Percentiles rank a stretch among this genome's conserved stretches.
These are phyloP conservation scores for Eupeodes corollae DNA, from an alignment of 1,140 invertebrate species.

Conservation along the genomic window DNA sequence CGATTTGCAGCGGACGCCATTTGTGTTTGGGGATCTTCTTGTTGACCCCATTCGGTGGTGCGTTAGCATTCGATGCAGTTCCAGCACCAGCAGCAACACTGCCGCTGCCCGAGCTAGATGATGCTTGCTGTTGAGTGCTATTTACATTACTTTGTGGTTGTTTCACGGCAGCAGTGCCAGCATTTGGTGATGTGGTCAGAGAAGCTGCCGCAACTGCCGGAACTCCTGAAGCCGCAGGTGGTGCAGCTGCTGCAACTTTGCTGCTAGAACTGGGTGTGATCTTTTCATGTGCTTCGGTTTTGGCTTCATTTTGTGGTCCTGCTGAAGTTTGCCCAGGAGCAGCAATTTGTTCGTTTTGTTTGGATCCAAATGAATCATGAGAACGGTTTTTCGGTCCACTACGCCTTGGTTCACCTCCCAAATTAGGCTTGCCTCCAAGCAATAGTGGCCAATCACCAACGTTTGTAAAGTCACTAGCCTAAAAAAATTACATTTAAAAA, in stretches of 20 bases:
- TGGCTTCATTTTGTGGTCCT: not conserved
- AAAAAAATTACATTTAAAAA: slow-evolving; percentile 20
- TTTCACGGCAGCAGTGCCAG: not conserved
- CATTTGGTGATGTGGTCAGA: not conserved
- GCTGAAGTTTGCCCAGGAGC: not conserved
- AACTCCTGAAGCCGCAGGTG: not conserved
- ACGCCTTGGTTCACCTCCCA: slow-evolving; percentile 28
- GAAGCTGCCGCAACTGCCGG: not conserved
- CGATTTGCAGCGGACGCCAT: slow-evolving; percentile 65
- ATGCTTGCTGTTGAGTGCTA: slow-evolving; percentile 7
- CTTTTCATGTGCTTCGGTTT: not conserved
- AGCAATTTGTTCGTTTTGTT: not conserved
- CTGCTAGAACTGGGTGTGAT: not conserved
- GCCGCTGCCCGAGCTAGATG: slow-evolving; percentile 5
- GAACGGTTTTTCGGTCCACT: slow-evolving; percentile 20
- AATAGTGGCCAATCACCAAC: slow-evolving; percentile 69
- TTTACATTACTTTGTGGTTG: slow-evolving; percentile 12
- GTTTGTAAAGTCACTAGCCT: slow-evolving; percentile 61
- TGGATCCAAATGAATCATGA: not conserved
- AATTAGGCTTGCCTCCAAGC: slow-evolving; percentile 20
- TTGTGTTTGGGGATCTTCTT: slow-evolving; percentile 53
- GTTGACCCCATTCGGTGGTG: slow-evolving; percentile 23
- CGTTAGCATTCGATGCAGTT: slow-evolving; percentile 17
- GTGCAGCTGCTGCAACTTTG: not conserved
- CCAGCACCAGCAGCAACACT: slow-evolving; percentile 14